phyloP scores from a whole-genome alignment of 2,888 invertebrate genomes.

The Volucella zonaria region DNA sequence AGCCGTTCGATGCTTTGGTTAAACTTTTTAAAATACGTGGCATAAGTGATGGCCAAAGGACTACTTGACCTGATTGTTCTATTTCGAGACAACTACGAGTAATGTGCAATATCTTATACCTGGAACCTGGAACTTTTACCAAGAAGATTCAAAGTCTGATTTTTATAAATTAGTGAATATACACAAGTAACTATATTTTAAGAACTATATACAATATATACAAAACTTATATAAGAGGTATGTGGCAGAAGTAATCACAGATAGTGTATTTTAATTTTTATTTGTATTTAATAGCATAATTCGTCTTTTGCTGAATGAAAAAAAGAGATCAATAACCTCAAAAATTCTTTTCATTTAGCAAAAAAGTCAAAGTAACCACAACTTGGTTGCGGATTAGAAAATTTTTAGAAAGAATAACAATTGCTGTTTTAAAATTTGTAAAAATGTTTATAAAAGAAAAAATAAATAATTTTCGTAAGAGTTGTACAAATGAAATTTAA shows the following conservation, averaged over 20 bases:
- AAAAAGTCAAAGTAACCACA: constrained; percentile 8
- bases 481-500: not conserved
- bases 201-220: constrained; percentile 20
- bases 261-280: constrained; percentile 8
- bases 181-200: not conserved
- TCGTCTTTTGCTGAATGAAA: constrained; percentile 48
- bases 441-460: too few species aligned
- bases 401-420: not conserved
- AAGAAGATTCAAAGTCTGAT: not conserved
- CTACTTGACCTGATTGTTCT: too few species aligned
- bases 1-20: too few species aligned
- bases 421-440: too few species aligned
- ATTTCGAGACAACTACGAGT: too few species aligned
- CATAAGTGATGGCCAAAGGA: too few species aligned
- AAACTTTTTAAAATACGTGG: too few species aligned
- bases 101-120: too few species aligned
- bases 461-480: too few species aligned
- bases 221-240: not conserved
- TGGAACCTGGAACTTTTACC: too few species aligned
- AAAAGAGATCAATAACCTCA: not conserved
- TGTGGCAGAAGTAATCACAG: constrained; percentile 28
- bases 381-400: not conserved
- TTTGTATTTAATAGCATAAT: constrained; percentile 18
- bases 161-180: not conserved
- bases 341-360: constrained; percentile 43